Evolutionary conservation across 2,888 invertebrate genomes (phyloP), one percentile per base, ranked within the genome.

Genomic region (Papilio elwesi): DNA sequence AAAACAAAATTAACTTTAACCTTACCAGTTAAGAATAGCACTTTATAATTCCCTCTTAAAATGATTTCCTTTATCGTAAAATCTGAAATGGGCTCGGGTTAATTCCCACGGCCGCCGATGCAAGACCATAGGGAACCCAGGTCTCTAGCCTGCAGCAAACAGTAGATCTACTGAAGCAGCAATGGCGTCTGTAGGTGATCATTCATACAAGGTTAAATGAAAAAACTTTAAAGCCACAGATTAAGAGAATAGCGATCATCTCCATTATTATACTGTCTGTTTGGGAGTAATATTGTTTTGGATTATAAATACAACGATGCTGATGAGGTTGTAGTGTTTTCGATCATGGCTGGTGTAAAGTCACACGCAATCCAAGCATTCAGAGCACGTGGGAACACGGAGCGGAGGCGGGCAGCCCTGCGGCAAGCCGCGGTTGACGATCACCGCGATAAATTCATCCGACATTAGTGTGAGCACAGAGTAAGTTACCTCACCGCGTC

Each of bases 281-380:
- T 72, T 77, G 70, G 70, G 67, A 79, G 74, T 66, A 15, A 47
- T 48, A 48, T 15, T 65, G 53, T 49, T 65, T 57, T 64, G 68
- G 59, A 57, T 83, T 75, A 80, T 82, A 77, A 73, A 72, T 76
- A 76, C 74, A 73, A 47, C 16, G 9, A 16, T 12, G 79, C 79
- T 82, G 84, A 84, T 83, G 82, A 83, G 79, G 85, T 82, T 75
- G 77, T 78, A 78, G 81, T 89, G 78, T 87, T 86, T 86, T 87
- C 85, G 77, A 72, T 81, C 81, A 83, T 81, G 82, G 83, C 85
- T 87, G 83, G 87, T 86, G 81, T 84, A 86, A 84, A 91, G 90
- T 91, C 90, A 86, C 93, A 93, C 92, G 93, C 93, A 91, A 93
- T 92, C 87, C 87, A 85, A 90, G 90, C 92, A 93, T 93, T 93